Conservation (phyloP, 2,888 invertebrate species). For the Watsonalla binaria region DNA sequence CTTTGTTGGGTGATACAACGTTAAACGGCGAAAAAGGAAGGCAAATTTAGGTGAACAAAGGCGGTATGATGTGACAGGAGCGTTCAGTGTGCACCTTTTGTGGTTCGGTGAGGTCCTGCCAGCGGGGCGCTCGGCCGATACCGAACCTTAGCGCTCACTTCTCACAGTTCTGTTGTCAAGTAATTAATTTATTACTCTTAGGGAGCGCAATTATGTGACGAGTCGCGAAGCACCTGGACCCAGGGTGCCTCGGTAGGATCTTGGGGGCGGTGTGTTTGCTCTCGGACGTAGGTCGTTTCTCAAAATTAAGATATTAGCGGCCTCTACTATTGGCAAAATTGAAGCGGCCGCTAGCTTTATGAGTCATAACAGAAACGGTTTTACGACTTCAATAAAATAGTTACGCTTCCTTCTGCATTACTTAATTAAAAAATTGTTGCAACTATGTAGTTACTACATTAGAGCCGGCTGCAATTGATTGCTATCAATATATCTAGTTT, state of each 20-base stretch:
- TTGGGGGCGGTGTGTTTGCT: conserved; percentile 66
- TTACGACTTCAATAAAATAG: background rate
- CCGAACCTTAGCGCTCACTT: conserved; percentile 56
- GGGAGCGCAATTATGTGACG: conserved; percentile 24
- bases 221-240: conserved; percentile 44
- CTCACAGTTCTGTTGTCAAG: conserved; percentile 69
- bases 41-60: conserved; percentile 65
- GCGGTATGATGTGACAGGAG: conserved; percentile 62
- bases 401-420: background rate
- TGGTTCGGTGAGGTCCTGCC: conserved; percentile 61
- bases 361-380: conserved; percentile 40
- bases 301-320: conserved; percentile 72
- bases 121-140: conserved; percentile 52
- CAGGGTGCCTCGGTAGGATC: conserved; percentile 31
- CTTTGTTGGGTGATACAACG: conserved; percentile 28
- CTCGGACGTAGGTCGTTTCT: conserved; percentile 63
- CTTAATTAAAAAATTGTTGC: background rate
- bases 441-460: background rate
- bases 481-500: background rate
- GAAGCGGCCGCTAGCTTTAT: conserved; percentile 49
- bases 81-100: conserved; percentile 33
- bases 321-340: conserved; percentile 40
- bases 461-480: background rate
- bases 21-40: conserved; percentile 39
- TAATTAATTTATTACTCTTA: conserved; percentile 75